A percentile compares a stretch with the other conserved stretches of the same genome.
These are phyloP conservation scores for Ginglymostoma cirratum DNA, from an alignment of 2,113 vertebrate species.

Conservation along the genomic window DNA sequence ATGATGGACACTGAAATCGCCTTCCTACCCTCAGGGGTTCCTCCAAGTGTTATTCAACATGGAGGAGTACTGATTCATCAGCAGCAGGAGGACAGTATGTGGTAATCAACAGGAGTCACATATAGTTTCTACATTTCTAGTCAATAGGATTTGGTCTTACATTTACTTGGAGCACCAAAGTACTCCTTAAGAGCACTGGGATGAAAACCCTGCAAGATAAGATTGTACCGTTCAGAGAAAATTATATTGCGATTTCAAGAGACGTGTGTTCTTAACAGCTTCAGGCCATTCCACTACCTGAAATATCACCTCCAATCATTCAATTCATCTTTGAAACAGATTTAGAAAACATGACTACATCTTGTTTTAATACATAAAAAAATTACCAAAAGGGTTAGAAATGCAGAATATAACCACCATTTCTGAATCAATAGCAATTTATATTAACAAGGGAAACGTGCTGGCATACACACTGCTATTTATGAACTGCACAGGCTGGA, in stretches of 20 bases:
- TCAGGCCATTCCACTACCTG: background rate
- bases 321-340: background rate
- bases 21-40: no score
- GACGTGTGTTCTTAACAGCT: background rate
- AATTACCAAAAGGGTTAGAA: slow-evolving; percentile 3
- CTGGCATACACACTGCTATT: background rate
- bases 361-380: slow-evolving; percentile 15
- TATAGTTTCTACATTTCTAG: background rate
- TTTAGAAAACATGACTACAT: background rate
- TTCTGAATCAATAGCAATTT: slow-evolving; percentile 28
- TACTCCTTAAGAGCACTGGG: background rate
- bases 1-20: no score
- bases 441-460: background rate
- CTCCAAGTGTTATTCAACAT: no score
- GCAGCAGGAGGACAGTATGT: no score
- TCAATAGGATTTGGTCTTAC: background rate
- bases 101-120: background rate
- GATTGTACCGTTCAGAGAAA: background rate
- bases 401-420: slow-evolving; percentile 6
- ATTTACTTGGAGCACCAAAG: background rate
- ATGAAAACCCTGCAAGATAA: background rate
- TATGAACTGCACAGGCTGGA: background rate
- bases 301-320: background rate
- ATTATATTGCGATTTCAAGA: background rate
- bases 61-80: no score